Evolutionary conservation across 2,113 vertebrate genomes (phyloP), one percentile per base, ranked within the genome.

Genomic region (Bolborhynchus lineola): DNA sequence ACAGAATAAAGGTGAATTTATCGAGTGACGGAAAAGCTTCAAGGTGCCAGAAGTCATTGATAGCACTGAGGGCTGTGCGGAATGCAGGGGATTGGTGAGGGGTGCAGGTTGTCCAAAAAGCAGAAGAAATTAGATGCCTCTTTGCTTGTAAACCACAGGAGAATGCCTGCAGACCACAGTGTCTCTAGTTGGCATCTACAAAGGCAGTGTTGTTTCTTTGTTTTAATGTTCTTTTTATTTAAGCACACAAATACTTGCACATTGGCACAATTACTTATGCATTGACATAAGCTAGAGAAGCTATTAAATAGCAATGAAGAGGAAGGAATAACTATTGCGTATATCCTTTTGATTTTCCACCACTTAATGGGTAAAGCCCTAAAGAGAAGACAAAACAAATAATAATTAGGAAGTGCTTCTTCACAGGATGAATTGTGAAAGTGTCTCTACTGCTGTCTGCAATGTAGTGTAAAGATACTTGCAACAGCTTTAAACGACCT

Each of bases 361-460:
- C 41, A 20, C 46, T 82, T 90, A 70, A 92, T 46, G 86, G 49
- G 50, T 63, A 92, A 83, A 94, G 46, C 52, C 62, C 67, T 62
- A 62, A 90, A 47, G 28, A 77, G 75, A 83, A 94, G 59, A 81
- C 64, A 95, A 90, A 94, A 37, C 80, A 91, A 96, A 85, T 80
- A 86, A 65, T 59, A 91, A 86, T 86, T 83, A 90, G 72, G 68
- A 59, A 0, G 0, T 35, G 6, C 25, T 60, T 53, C 62, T 82
- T 60, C 59, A 9, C 20, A 26, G 78, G 67, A 55, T 69, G 49
- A 72, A 39, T 71, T 65, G 82, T 88, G 82, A 33, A 47, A 71
- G 49, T 6, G 44, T 74, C 86, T 65, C 49, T 20, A 9, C 33
- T n/a, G 74, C 74, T 82, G 28, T 52, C 4, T 41, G 83, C 92